phyloP scores from a whole-genome alignment of 2,888 invertebrate species.

The Platypus cylindrus region DNA sequence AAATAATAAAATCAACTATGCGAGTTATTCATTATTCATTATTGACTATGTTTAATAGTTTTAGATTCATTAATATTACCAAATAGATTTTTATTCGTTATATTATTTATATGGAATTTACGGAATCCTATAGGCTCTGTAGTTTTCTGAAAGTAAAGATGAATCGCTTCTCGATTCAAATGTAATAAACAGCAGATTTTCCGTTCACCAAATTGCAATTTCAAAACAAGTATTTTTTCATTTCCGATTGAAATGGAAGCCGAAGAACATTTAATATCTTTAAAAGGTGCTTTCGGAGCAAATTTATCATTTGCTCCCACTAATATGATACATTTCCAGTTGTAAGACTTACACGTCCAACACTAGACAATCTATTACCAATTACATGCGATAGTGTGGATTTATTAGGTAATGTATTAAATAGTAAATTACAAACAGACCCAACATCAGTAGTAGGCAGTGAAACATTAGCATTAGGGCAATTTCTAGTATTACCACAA shows the following conservation, averaged over 20 bases:
- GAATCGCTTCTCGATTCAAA: too few species aligned
- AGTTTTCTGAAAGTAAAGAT: too few species aligned
- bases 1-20: too few species aligned
- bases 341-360: constrained; percentile 89
- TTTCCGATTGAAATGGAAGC: constrained; percentile 26
- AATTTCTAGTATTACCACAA: constrained; percentile 86
- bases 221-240: too few species aligned
- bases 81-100: too few species aligned
- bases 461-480: constrained; percentile 74
- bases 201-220: too few species aligned
- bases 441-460: constrained; percentile 70
- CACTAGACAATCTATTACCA: constrained; percentile 67
- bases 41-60: too few species aligned
- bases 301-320: constrained; percentile 3
- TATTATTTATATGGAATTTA: too few species aligned
- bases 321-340: constrained; percentile 40
- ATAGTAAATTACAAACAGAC: constrained; percentile 67
- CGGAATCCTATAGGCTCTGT: too few species aligned
- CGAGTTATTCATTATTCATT: too few species aligned
- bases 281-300: constrained; percentile 24
- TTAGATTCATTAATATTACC: too few species aligned
- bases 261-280: constrained; percentile 29
- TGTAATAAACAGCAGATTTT: too few species aligned
- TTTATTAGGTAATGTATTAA: constrained; percentile 69
- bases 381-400: constrained; percentile 78